These are phyloP conservation scores for Hydroisotoma schaefferi DNA, from an alignment of 2,888 invertebrate genomes.

Conservation along the genomic window DNA sequence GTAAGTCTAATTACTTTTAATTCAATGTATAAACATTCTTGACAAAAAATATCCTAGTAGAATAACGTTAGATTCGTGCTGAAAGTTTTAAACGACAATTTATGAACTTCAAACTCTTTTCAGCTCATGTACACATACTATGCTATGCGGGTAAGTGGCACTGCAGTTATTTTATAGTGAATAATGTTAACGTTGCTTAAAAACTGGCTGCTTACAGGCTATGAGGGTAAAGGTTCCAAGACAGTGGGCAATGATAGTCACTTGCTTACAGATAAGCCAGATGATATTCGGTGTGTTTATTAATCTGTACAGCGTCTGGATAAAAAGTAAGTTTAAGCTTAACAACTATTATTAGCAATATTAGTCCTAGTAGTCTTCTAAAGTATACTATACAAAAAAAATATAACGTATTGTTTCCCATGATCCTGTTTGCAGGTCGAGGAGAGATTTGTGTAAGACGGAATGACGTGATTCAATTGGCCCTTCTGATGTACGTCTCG, in stretches of 20 bases:
- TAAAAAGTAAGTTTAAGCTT: conserved; percentile 35
- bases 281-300: conserved; percentile 47
- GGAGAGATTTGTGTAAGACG: conserved; percentile 37
- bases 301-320: conserved; percentile 45
- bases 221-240: conserved; percentile 41
- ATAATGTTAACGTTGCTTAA: not conserved
- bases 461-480: conserved; percentile 71
- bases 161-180: not conserved
- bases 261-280: conserved; percentile 45
- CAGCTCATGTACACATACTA: conserved; percentile 44
- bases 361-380: too few relatives aligned
- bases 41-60: not conserved
- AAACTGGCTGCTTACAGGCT: conserved; percentile 29
- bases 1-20: conserved; percentile 3
- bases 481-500: conserved; percentile 91
- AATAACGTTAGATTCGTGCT: not conserved
- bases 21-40: not conserved
- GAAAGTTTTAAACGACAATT: too few relatives aligned
- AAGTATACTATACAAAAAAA: not conserved
- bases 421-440: too few relatives aligned
- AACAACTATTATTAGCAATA: not conserved
- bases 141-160: conserved; percentile 37
- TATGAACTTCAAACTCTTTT: too few relatives aligned
- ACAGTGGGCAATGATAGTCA: conserved; percentile 47
- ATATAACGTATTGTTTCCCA: not conserved